Conservation (phyloP, 1,140 invertebrate species). For the Bilobella aurantiaca region DNA sequence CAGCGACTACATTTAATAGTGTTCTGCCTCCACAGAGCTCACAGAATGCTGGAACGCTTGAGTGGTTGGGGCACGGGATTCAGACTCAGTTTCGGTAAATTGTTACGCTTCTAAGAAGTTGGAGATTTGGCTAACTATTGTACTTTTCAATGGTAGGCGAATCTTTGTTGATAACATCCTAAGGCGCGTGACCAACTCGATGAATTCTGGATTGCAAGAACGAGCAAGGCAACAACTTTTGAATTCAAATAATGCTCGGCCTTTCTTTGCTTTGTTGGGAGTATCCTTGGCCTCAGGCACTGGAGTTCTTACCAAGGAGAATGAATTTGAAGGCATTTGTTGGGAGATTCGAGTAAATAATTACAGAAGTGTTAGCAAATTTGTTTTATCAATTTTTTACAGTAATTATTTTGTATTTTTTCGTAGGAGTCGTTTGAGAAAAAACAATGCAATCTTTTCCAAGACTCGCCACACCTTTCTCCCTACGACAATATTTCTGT, state of each 20-base stretch:
- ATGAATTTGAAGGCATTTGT: slow-evolving; percentile 65
- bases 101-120: too few relatives aligned
- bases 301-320: slow-evolving; percentile 64
- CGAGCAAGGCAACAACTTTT: slow-evolving; percentile 52
- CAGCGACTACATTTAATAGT: not conserved
- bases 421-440: slow-evolving; percentile 14
- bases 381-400: not conserved
- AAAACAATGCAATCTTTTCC: slow-evolving; percentile 8
- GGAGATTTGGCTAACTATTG: not conserved
- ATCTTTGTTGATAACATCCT: slow-evolving; percentile 59
- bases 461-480: not conserved
- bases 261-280: slow-evolving; percentile 64
- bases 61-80: slow-evolving; percentile 23
- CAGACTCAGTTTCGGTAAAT: slow-evolving; percentile 19
- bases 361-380: not conserved
- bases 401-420: slow-evolving; percentile 1
- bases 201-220: slow-evolving; percentile 52
- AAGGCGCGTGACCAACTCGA: slow-evolving; percentile 54
- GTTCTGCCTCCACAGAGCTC: not conserved
- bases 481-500: slow-evolving; percentile 4
- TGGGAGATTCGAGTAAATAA: slow-evolving; percentile 59
- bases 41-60: slow-evolving; percentile 4
- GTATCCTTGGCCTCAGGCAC: slow-evolving; percentile 58
- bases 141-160: slow-evolving; percentile 18
- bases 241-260: slow-evolving; percentile 54